Evolutionary conservation across 2,113 vertebrate genomes (phyloP).

Genomic region (Penelope pileata): DNA sequence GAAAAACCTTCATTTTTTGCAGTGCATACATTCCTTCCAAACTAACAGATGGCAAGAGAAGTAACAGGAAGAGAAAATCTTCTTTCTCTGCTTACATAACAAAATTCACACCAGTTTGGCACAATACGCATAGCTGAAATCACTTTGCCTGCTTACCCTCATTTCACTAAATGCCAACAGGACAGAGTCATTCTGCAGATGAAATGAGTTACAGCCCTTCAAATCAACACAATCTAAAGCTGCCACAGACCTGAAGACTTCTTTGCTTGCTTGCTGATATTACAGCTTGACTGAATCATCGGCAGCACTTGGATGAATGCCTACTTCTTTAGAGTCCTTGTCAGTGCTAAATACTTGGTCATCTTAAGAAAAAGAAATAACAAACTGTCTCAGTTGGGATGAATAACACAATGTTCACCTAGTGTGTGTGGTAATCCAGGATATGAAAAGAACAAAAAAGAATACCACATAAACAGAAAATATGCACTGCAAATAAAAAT

Average conservation of each 20-base stretch:
- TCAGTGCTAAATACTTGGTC: background rate
- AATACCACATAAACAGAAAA: background rate
- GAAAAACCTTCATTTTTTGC: constrained; percentile 34
- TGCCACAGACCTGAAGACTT: background rate
- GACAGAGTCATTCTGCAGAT: constrained; percentile 20
- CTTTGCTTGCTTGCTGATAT: constrained; percentile 17
- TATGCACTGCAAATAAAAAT: background rate
- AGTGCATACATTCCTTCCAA: background rate
- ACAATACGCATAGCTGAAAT: background rate
- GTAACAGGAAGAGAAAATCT: background rate
- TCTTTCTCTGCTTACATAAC: background rate
- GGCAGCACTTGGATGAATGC: background rate
- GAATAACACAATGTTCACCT: background rate
- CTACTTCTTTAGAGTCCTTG: background rate
- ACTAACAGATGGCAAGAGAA: background rate
- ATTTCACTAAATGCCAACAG: background rate
- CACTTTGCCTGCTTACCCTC: background rate
- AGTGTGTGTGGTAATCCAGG: background rate
- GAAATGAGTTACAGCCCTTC: constrained; percentile 42
- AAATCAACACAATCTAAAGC: constrained; percentile 7
- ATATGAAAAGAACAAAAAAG: background rate
- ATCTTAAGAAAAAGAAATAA: constrained; percentile 19
- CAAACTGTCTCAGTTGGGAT: background rate
- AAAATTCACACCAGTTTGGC: constrained; percentile 1
- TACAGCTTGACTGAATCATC: constrained; percentile 36